These are phyloP conservation scores for Eriocheir sinensis DNA, from an alignment of 1,140 invertebrate genomes.

Conservation along the genomic window DNA sequence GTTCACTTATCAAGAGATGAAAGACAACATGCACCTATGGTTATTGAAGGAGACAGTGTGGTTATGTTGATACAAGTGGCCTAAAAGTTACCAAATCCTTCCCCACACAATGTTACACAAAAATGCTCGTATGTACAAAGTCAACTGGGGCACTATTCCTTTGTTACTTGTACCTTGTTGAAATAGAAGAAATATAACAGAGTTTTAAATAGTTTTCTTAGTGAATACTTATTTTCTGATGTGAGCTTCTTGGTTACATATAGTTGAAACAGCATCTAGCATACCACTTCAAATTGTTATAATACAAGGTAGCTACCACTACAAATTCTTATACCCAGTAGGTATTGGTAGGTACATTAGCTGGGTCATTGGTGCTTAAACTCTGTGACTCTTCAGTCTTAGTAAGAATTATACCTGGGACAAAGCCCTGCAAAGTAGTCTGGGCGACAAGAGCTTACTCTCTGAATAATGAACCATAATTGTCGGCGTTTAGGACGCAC, in stretches of 20 bases:
- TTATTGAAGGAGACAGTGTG: not conserved
- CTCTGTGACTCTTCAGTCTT: too few species aligned
- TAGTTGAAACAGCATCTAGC: not conserved
- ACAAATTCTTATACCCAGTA: too few species aligned
- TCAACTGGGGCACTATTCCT: not conserved
- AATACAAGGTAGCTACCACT: not conserved
- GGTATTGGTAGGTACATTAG: too few species aligned
- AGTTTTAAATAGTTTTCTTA: too few species aligned
- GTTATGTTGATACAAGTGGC: not conserved
- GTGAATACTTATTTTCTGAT: not conserved
- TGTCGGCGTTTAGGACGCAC: not conserved
- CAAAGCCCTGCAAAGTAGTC: too few species aligned
- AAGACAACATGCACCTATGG: not conserved
- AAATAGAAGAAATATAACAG: not conserved
- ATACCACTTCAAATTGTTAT: not conserved
- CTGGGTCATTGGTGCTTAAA: too few species aligned
- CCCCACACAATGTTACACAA: not conserved
- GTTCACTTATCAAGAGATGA: not conserved
- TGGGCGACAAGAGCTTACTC: too few species aligned
- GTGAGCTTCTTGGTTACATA: not conserved
- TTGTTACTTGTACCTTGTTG: constrained; percentile 4
- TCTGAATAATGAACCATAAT: too few species aligned
- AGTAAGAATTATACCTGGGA: not conserved
- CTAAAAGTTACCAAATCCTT: constrained; percentile 14
- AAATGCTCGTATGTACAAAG: not conserved